These are phyloP conservation scores for Athene noctua DNA, from an alignment of 2,113 vertebrate genomes.

Conservation along the genomic window DNA sequence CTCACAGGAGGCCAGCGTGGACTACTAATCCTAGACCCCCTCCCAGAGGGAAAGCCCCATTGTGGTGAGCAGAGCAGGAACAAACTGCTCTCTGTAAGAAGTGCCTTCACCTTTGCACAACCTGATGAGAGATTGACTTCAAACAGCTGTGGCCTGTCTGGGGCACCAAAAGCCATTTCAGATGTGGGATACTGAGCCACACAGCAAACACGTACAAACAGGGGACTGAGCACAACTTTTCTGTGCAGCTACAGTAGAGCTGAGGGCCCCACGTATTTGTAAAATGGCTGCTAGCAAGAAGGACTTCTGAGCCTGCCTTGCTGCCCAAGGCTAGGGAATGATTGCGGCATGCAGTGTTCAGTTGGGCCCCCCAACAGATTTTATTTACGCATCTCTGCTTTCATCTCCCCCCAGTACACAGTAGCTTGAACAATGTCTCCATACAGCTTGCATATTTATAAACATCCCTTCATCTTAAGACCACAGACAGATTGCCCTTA, in stretches of 20 bases:
- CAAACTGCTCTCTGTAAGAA: neutral
- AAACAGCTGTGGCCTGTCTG: accelerated
- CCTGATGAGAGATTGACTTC: neutral
- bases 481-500: neutral
- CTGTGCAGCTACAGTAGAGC: neutral
- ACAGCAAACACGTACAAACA: neutral
- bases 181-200: neutral
- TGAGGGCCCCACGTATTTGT: neutral
- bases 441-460: neutral
- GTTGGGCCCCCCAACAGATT: neutral
- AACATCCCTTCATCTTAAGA: neutral
- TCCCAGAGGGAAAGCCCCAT: neutral
- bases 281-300: neutral
- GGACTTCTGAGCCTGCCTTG: neutral
- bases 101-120: neutral
- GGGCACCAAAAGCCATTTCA: neutral
- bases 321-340: neutral
- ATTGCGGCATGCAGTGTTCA: neutral
- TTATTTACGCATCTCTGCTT: neutral
- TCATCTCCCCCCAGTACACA: neutral
- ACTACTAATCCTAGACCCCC: too few species aligned
- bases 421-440: neutral
- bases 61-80: neutral
- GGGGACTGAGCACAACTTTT: neutral
- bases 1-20: neutral